Conservation (phyloP, 1,140 invertebrate genomes). For the Nephotettix cincticeps region DNA sequence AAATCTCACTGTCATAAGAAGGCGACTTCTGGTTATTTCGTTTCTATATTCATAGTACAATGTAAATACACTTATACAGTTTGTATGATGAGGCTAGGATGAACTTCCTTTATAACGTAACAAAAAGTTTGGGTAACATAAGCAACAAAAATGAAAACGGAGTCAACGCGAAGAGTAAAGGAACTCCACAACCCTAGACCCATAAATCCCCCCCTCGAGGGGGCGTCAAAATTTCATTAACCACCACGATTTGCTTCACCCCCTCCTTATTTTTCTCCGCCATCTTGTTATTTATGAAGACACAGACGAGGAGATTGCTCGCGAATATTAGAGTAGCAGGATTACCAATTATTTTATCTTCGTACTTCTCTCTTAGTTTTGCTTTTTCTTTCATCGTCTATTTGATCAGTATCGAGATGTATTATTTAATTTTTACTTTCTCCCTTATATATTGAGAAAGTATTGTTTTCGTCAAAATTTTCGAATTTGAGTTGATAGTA, state of each 20-base stretch:
- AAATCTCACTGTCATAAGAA: too few relatives aligned
- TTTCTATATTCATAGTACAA: too few relatives aligned
- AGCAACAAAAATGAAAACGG: conserved; percentile 3
- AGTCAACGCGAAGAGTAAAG: conserved; percentile 12
- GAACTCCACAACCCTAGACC: background rate
- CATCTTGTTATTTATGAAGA: conserved; percentile 26
- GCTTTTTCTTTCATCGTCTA: too few relatives aligned
- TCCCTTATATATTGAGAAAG: too few relatives aligned
- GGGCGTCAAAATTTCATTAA: conserved; percentile 35
- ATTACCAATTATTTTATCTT: too few relatives aligned
- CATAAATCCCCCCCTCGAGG: conserved; percentile 12
- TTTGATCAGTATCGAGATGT: too few relatives aligned
- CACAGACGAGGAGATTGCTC: background rate
- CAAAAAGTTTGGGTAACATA: background rate
- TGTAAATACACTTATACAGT: background rate
- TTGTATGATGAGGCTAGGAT: background rate
- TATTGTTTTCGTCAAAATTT: too few relatives aligned
- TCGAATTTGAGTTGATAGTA: too few relatives aligned
- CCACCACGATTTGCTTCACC: conserved; percentile 25
- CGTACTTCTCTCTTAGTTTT: too few relatives aligned
- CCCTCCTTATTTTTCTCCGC: background rate
- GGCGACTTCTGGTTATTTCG: too few relatives aligned
- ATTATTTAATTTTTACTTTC: too few relatives aligned
- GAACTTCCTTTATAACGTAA: background rate
- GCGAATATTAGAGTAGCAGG: conserved; percentile 5